Conservation (phyloP, 2,797 vertebrate species). For the Scleropages formosus region DNA sequence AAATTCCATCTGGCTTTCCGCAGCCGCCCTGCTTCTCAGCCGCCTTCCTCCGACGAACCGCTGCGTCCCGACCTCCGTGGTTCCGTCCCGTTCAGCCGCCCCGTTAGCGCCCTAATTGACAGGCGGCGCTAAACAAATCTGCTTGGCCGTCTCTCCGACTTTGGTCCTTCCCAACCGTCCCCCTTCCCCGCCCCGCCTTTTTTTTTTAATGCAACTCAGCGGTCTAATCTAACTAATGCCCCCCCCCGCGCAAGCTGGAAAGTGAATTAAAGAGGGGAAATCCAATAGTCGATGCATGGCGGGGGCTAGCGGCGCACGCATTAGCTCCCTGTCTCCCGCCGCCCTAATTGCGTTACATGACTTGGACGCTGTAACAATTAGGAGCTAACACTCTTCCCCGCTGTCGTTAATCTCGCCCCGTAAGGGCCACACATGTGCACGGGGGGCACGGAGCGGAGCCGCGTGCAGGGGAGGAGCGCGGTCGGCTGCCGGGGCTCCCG, state of each 20-base stretch:
- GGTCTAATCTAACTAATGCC: constrained; percentile 75
- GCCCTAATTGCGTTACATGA: constrained; percentile 74
- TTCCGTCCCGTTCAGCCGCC: constrained; percentile 25
- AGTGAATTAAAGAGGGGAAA: constrained; percentile 74
- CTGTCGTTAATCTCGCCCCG: constrained; percentile 65
- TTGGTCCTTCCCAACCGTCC: neutral
- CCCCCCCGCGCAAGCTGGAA: constrained; percentile 67
- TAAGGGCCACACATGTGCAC: constrained; percentile 11
- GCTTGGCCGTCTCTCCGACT: neutral
- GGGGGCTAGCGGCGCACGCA: constrained; percentile 65
- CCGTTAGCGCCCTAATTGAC: constrained; percentile 38
- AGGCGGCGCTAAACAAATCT: constrained; percentile 35
- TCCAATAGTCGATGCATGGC: constrained; percentile 73
- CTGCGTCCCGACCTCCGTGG: constrained; percentile 12
- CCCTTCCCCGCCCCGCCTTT: neutral
- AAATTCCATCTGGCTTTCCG: neutral
- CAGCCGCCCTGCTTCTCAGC: neutral
- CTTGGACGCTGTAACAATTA: constrained; percentile 70
- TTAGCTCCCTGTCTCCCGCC: constrained; percentile 64
- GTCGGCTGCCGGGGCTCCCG: neutral
- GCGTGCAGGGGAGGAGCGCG: neutral
- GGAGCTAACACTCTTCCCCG: constrained; percentile 63
- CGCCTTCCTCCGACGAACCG: neutral
- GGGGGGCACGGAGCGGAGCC: neutral
- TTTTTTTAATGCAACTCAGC: constrained; percentile 50